A percentile compares a stretch with the other conserved stretches of the same genome.
Conservation (phyloP, 1,140 invertebrate genomes). For the Cyrtorhinus lividipennis region DNA sequence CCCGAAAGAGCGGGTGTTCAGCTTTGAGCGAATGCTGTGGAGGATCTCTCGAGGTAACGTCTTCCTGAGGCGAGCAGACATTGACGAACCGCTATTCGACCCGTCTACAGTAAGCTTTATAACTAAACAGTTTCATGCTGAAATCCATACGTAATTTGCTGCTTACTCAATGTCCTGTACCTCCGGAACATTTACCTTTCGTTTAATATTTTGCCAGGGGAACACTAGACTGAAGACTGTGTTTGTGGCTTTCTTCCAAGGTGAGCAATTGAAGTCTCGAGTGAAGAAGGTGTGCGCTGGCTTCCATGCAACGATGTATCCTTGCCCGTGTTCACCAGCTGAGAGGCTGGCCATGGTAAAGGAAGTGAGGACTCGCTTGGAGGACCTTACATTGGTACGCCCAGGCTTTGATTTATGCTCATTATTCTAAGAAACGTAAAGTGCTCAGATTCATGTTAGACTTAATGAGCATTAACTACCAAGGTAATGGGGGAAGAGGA, state of each 20-base stretch:
- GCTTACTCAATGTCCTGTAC: too few relatives aligned
- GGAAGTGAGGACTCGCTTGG: constrained; percentile 83
- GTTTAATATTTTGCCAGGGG: constrained; percentile 42
- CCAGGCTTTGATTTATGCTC: too few relatives aligned
- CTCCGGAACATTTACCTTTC: background rate
- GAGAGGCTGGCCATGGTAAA: constrained; percentile 89
- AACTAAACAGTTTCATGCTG: too few relatives aligned
- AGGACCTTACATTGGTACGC: constrained; percentile 83
- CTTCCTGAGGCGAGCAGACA: constrained; percentile 79
- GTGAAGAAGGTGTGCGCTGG: constrained; percentile 98
- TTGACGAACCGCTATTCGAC: constrained; percentile 77
- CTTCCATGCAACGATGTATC: constrained; percentile 91
- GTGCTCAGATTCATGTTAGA: too few relatives aligned
- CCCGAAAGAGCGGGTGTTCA: constrained; percentile 75
- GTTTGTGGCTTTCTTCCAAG: constrained; percentile 99
- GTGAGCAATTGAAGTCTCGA: constrained; percentile 87
- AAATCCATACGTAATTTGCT: too few relatives aligned
- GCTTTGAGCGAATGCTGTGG: constrained; percentile 95
- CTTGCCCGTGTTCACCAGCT: constrained; percentile 79
- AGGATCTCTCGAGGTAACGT: constrained; percentile 84
- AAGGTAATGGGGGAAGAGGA: too few relatives aligned
- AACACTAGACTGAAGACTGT: constrained; percentile 92
- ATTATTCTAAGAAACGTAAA: background rate
- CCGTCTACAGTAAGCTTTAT: constrained; percentile 55
- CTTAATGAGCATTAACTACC: too few relatives aligned